phyloP scores from a whole-genome alignment of 2,797 vertebrate genomes.

The Hoplostethus atlanticus region DNA sequence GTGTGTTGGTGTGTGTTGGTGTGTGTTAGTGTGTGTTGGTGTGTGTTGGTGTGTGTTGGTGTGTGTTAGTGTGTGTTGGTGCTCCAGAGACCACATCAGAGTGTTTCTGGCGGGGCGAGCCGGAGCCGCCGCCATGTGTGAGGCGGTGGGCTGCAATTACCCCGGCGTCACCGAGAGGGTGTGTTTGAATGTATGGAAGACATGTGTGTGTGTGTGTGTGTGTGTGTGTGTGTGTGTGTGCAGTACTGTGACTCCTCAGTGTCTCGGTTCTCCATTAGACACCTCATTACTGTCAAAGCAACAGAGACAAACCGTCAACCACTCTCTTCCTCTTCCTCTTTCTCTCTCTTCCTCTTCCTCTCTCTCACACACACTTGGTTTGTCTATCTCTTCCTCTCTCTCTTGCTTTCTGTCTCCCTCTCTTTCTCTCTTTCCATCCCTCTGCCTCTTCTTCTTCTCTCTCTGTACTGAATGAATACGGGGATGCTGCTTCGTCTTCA shows the following conservation, averaged over 20 bases:
- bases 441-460: not conserved
- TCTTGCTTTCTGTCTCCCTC: not conserved
- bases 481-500: not conserved
- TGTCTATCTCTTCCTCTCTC: not conserved
- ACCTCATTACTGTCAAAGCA: slow-evolving; percentile 70
- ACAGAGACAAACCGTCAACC: slow-evolving; percentile 49
- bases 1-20: no score
- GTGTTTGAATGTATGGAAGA: slow-evolving; percentile 44
- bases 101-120: not conserved
- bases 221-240: slow-evolving; percentile 24
- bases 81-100: slow-evolving; percentile 72
- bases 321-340: not conserved
- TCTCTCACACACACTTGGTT: no score
- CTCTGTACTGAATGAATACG: not conserved
- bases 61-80: no score
- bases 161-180: slow-evolving; percentile 54
- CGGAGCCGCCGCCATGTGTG: slow-evolving; percentile 63
- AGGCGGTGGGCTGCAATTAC: slow-evolving; percentile 68
- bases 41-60: no score
- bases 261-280: slow-evolving; percentile 72
- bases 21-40: no score
- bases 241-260: slow-evolving; percentile 55
- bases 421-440: not conserved
- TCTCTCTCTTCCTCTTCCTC: not conserved
- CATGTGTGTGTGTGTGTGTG: slow-evolving; percentile 1